A percentile compares a stretch with the other conserved stretches of the same genome.
Conservation (phyloP, 2,797 vertebrate genomes). For the Sitta carolinensis region DNA sequence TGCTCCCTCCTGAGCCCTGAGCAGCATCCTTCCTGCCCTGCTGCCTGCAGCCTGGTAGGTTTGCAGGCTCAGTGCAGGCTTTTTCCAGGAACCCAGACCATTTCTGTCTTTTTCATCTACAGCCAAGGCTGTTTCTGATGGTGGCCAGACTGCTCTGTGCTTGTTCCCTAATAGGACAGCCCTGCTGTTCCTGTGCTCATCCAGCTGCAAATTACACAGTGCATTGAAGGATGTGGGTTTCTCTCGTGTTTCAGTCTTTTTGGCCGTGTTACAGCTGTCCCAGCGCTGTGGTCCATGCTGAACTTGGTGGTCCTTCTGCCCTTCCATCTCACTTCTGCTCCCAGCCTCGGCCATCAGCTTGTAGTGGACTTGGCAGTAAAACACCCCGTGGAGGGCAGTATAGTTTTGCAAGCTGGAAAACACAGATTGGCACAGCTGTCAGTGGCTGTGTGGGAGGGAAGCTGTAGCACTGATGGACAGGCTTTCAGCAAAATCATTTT, state of each 20-base stretch:
- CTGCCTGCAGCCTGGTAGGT: not conserved
- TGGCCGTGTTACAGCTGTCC: not conserved
- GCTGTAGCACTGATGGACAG: not conserved
- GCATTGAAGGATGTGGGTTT: not conserved
- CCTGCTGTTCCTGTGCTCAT: not conserved
- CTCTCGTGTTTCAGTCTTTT: not conserved
- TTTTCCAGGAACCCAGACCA: not conserved
- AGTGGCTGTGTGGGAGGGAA: not conserved
- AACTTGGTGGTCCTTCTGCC: not conserved
- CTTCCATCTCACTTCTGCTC: constrained; percentile 20
- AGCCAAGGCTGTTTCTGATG: constrained; percentile 56
- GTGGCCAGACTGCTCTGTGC: constrained; percentile 74
- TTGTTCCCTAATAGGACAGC: constrained; percentile 60
- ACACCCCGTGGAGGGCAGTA: constrained; percentile 74
- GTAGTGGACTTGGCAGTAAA: constrained; percentile 88
- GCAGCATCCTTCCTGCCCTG: not conserved
- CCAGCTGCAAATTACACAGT: not conserved
- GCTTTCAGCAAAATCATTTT: not conserved
- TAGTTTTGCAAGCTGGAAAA: constrained; percentile 83
- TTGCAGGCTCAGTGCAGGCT: not conserved
- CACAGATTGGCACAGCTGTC: constrained; percentile 34
- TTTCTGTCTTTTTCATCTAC: not conserved
- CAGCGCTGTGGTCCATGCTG: not conserved
- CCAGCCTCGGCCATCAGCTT: constrained; percentile 80
- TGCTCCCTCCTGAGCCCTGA: not conserved